Conservation (phyloP, 2,888 invertebrate genomes). For the Dasypogon diadema region DNA sequence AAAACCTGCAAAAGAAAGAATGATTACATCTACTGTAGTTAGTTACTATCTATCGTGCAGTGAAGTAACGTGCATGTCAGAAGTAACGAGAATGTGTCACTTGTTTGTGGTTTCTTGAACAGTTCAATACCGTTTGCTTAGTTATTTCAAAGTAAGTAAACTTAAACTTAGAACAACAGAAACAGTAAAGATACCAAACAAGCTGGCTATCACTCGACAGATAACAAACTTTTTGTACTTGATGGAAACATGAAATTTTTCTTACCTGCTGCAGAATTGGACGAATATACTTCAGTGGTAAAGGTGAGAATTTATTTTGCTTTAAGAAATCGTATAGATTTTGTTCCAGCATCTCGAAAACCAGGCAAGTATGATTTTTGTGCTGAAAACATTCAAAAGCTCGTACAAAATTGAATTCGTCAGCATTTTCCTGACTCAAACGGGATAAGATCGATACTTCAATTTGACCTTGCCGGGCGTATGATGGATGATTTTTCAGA, state of each 20-base stretch:
- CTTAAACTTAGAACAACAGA: too few species aligned
- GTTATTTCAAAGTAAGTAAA: too few species aligned
- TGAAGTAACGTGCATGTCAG: not conserved
- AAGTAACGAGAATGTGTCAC: not conserved
- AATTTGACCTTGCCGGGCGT: constrained; percentile 99
- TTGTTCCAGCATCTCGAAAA: constrained; percentile 99
- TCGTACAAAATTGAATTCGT: constrained; percentile 99
- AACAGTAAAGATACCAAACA: too few species aligned
- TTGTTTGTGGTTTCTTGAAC: constrained; percentile 4
- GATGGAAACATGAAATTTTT: too few species aligned
- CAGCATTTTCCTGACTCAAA: constrained; percentile 96
- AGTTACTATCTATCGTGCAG: not conserved
- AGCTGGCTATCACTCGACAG: too few species aligned
- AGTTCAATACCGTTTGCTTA: too few species aligned
- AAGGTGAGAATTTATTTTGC: constrained; percentile 99
- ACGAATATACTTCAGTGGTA: constrained; percentile 97
- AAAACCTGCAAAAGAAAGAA: constrained; percentile 66
- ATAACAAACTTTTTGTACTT: too few species aligned
- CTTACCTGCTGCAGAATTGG: constrained; percentile 98
- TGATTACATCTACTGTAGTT: not conserved
- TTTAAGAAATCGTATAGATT: constrained; percentile 99
- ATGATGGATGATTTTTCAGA: constrained; percentile 99
- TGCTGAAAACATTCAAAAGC: constrained; percentile 99
- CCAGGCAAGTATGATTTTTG: constrained; percentile 98
- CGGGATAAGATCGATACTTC: constrained; percentile 96